Evolutionary conservation across 2,888 invertebrate species (phyloP), one percentile per base, ranked within the genome.

Genomic region (Luperina nickerlii): DNA sequence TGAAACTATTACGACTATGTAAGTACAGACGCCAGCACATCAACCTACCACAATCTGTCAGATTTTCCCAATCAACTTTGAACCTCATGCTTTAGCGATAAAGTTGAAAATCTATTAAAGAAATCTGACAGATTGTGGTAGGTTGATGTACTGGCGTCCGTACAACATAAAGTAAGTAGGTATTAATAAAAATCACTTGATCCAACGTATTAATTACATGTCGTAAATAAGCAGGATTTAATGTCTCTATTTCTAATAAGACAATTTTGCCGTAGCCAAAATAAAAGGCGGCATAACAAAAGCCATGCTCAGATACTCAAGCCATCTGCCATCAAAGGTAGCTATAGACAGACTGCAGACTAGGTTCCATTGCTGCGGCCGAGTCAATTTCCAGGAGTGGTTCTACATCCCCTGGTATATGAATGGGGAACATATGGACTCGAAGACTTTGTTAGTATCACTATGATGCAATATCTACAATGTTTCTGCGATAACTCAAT

Each of bases 321-420:
- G 92, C 68, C 97, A 97, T 88, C 93, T 97, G 4, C 93, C 95
- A 0, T 96, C 96, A 5, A 98, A 97, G 91, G 95, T 95, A 18
- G 96, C 97, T 18, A 95, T 98, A 76, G 98, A 98, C 90, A 93
- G 96, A 51, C 90, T 98, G 85, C 98, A 98, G 93, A 97, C 97
- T 2, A 96, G 97, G 84, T 97, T 98, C 88, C 97, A 97, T 80
- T 98, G 98, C 91, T 98, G 98, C 90, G 98, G 98, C 0, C 96
- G 97, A 72, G 97, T 97, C 70, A 96, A 95, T 85, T 97, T 97
- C 88, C 96, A 97, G 81, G 98, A 98, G 90, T 98, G 98, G 98
- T 97, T 97, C 89, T 96, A 93, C 77, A 97, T 98, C 79, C 95
- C 97, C 1, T 98, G 98, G 98, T 97, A 95, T 76, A 92, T 95